Conservation (phyloP, 2,113 vertebrate species). For the Muntiacus reevesi region DNA sequence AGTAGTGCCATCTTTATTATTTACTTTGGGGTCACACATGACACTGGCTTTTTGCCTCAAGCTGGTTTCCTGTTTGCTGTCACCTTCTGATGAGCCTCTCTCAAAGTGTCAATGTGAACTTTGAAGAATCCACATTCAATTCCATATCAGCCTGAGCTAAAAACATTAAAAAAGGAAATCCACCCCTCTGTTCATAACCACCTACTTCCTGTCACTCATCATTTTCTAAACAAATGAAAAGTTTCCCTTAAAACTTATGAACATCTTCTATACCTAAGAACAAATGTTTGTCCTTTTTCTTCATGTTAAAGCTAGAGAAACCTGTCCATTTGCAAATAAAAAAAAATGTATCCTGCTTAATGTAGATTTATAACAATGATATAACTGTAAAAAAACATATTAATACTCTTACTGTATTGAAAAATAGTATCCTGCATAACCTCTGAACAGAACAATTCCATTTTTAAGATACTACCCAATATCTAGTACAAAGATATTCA, state of each 20-base stretch:
- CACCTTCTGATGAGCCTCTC: not conserved
- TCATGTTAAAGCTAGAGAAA: slow-evolving; percentile 10
- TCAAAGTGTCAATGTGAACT: not conserved
- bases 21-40: not conserved
- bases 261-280: not conserved
- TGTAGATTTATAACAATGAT: not conserved
- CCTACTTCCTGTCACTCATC: not conserved
- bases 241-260: not conserved
- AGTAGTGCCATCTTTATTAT: not conserved
- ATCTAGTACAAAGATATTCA: not conserved
- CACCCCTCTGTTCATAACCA: not conserved
- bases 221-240: slow-evolving; percentile 33
- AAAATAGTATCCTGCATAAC: not conserved
- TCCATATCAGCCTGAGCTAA: not conserved
- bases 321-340: slow-evolving; percentile 1
- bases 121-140: not conserved
- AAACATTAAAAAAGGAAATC: not conserved
- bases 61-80: not conserved
- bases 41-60: not conserved
- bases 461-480: not conserved
- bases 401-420: not conserved
- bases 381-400: not conserved
- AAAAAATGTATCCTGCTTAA: not conserved
- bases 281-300: not conserved
- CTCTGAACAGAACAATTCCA: not conserved